Base-by-base conservation (phyloP, 2,797 vertebrate genomes). In the Gymnoscopelus braueri region DNA sequence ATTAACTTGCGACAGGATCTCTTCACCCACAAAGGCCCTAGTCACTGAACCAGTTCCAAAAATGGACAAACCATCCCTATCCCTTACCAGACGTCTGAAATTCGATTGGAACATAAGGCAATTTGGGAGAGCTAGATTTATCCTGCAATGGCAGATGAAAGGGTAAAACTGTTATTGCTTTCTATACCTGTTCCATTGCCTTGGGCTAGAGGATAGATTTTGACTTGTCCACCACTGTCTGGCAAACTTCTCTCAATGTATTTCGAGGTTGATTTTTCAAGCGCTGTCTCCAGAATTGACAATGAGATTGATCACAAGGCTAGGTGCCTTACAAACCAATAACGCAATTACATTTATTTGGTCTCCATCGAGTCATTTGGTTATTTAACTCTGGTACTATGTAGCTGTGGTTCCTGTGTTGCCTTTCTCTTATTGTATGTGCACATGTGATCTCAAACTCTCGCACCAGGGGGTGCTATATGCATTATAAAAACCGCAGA, bases 401-500 rank as follows among this genome's bases (percentile, higher is more conserved):
- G 50, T 47, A 53, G 39, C 2, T 52, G 35, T 3, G 19, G 13
- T 24, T 24, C 59, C 14, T 13, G 7, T 44, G 14, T 50, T 44
- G 62, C 62, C 44, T 69, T 71, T 68, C 14, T 29, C 14, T 56
- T 9, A 3, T 23, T 44, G 49, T 78, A 68, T 69, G 71, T 54
- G 70, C 19, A 60, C 44, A 5, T 79, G 79, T 65, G 79, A 54
- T 76, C 55, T 50, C n/a, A 32, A 26, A 5, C 24, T 47, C 5
- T 2, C 13, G 82, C 92, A 88, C 80, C 29, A 87, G 92, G 84
- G 82, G 87, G 88, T 5, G 78, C 78, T 69, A 63, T 11, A 63
- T 73, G 67, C 74, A 66, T 80, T 73, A 55, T 26, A 66, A 65
- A 83, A 75, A 65, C 49, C 24, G 47, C 44, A 55, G 19, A 49